Conservation (phyloP, 2,113 vertebrate species). For the Plectropomus leopardus region DNA sequence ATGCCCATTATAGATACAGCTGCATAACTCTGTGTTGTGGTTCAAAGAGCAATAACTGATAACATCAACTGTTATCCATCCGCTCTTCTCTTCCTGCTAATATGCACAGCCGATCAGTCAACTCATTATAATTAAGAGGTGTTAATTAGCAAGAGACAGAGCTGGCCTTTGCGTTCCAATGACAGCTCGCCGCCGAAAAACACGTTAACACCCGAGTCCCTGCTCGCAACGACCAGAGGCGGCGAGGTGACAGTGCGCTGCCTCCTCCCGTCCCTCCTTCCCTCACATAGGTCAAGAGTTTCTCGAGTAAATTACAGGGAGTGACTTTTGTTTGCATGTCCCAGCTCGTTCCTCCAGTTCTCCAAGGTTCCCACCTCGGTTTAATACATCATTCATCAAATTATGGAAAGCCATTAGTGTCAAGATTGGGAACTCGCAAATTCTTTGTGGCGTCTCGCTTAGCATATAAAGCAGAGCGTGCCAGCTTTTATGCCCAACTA, state of each 20-base stretch:
- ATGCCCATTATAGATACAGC: slow-evolving; percentile 34
- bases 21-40: slow-evolving; percentile 6
- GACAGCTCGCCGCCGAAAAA: slow-evolving; percentile 22
- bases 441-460: slow-evolving; percentile 89
- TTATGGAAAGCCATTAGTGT: slow-evolving; percentile 95
- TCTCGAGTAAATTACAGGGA: slow-evolving; percentile 68
- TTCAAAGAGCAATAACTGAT: slow-evolving; percentile 47
- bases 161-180: slow-evolving; percentile 51
- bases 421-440: slow-evolving; percentile 91
- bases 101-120: slow-evolving; percentile 67
- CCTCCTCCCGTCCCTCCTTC: slow-evolving; percentile 24
- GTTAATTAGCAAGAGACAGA: slow-evolving; percentile 72
- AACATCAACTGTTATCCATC: slow-evolving; percentile 51
- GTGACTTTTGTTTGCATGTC: slow-evolving; percentile 75
- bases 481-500: slow-evolving; percentile 88
- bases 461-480: slow-evolving; percentile 91
- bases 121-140: slow-evolving; percentile 77
- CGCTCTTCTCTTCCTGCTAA: slow-evolving; percentile 30
- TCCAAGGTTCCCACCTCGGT: slow-evolving; percentile 87
- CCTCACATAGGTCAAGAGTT: slow-evolving; percentile 50
- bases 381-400: slow-evolving; percentile 95
- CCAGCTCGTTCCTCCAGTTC: slow-evolving; percentile 72
- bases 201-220: slow-evolving; percentile 28
- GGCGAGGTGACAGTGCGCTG: slow-evolving; percentile 15
- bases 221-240: slow-evolving; percentile 31